Percentiles rank a stretch among this genome's conserved stretches.
Evolutionary conservation across 2,888 invertebrate species (phyloP).

Genomic region (Drosophila anomalipes): DNA sequence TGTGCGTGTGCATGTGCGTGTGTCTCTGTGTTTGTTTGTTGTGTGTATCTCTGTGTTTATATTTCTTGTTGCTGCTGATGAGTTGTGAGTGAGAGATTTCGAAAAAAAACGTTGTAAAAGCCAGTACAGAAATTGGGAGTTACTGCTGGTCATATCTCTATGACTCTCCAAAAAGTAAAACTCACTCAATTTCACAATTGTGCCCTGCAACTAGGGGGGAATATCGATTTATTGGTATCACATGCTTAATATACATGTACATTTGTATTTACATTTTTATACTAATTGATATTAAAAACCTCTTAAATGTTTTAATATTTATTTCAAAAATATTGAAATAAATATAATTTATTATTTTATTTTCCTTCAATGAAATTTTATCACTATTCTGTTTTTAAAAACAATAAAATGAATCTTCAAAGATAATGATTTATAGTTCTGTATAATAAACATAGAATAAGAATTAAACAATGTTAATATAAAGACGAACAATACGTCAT

Average conservation of each 20-base stretch:
- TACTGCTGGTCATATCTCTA: slow-evolving; percentile 34
- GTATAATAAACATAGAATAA: not conserved
- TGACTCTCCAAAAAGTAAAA: slow-evolving; percentile 8
- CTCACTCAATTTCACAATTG: not conserved
- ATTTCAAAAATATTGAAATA: not conserved
- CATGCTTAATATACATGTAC: not conserved
- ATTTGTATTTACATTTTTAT: not conserved
- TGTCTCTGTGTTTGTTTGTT: slow-evolving; percentile 17
- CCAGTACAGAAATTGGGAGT: slow-evolving; percentile 16
- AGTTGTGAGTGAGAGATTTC: slow-evolving; percentile 39
- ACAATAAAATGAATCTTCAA: too few species aligned
- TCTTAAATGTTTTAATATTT: not conserved
- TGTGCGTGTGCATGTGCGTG: slow-evolving; percentile 9
- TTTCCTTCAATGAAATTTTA: not conserved
- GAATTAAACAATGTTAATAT: not conserved
- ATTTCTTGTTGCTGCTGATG: slow-evolving; percentile 35
- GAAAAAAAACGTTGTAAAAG: slow-evolving; percentile 20
- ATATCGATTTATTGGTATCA: not conserved
- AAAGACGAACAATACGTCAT: not conserved
- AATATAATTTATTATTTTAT: not conserved
- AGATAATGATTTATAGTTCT: not conserved
- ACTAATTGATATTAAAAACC: not conserved
- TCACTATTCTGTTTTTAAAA: not conserved
- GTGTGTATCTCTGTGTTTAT: slow-evolving; percentile 29
- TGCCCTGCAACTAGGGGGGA: not conserved